phyloP scores from a whole-genome alignment of 2,113 vertebrate genomes.

The Nothocercus nigrocapillus region DNA sequence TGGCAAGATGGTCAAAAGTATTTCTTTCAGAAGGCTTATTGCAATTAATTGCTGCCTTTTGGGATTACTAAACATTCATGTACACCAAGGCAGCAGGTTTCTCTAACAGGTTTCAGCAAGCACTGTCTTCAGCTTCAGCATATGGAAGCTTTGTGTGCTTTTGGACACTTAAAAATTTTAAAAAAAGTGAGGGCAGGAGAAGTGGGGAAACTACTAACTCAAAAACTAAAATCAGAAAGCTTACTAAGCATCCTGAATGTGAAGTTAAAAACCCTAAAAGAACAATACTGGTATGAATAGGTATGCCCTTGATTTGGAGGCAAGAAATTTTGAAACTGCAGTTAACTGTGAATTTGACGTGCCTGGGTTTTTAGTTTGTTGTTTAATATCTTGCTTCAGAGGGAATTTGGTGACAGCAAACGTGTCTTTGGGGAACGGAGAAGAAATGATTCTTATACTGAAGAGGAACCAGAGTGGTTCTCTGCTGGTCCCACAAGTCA shows the following conservation, averaged over 20 bases:
- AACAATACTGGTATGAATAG: background rate
- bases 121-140: background rate
- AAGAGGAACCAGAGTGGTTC: constrained; percentile 99
- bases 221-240: background rate
- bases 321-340: background rate
- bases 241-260: background rate
- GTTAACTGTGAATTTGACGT: background rate
- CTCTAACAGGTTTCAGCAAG: background rate
- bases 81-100: background rate
- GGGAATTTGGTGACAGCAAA: constrained; percentile 94
- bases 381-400: constrained; percentile 75
- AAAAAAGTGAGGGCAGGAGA: background rate
- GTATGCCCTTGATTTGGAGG: background rate
- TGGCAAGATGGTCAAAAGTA: background rate
- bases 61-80: background rate
- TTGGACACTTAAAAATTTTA: no score
- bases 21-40: no score
- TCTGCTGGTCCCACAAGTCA: constrained; percentile 97
- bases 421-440: constrained; percentile 93
- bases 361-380: background rate
- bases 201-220: no score
- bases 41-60: background rate
- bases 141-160: background rate
- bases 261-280: background rate
- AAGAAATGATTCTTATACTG: constrained; percentile 95